A percentile compares a stretch with the other conserved stretches of the same genome.
These are phyloP conservation scores for Tragelaphus imberbis DNA, from an alignment of 2,113 vertebrate species.

Conservation along the genomic window DNA sequence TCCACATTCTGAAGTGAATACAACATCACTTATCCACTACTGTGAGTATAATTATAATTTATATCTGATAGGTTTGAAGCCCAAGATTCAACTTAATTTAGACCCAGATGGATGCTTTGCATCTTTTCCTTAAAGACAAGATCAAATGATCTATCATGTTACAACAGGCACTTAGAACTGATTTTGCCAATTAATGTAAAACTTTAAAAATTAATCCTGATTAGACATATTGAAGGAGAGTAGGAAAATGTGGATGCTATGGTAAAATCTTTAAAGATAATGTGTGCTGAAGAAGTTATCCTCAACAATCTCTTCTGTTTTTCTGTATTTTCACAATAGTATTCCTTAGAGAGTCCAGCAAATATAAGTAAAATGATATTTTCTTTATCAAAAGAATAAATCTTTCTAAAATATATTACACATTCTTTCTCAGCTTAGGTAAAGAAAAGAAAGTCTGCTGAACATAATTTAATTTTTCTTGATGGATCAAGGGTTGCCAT, in stretches of 20 bases:
- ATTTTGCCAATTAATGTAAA: slow-evolving; percentile 2
- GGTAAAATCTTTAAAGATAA: background rate
- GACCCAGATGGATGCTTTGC: background rate
- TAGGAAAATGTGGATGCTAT: background rate
- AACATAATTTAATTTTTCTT: slow-evolving; percentile 42
- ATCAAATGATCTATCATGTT: background rate
- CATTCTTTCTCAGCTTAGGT: slow-evolving; percentile 15
- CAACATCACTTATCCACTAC: background rate
- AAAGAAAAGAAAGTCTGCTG: slow-evolving; percentile 35
- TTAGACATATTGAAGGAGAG: background rate
- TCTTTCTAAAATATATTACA: slow-evolving; percentile 26
- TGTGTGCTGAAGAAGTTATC: background rate
- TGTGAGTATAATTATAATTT: background rate
- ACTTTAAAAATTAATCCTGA: background rate
- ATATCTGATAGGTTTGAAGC: background rate
- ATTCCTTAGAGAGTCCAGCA: slow-evolving; percentile 7
- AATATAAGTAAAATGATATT: slow-evolving; percentile 35
- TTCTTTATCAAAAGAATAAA: slow-evolving; percentile 43
- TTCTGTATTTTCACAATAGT: background rate
- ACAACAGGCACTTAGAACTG: background rate
- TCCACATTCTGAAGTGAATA: background rate
- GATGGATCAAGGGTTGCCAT: background rate
- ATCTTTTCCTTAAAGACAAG: slow-evolving; percentile 15
- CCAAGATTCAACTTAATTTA: background rate
- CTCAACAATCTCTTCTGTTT: background rate